Percentiles rank a stretch among this genome's conserved stretches.
Conservation (phyloP, 2,888 invertebrate species). For the Dimorphilus gyrociliatus region DNA sequence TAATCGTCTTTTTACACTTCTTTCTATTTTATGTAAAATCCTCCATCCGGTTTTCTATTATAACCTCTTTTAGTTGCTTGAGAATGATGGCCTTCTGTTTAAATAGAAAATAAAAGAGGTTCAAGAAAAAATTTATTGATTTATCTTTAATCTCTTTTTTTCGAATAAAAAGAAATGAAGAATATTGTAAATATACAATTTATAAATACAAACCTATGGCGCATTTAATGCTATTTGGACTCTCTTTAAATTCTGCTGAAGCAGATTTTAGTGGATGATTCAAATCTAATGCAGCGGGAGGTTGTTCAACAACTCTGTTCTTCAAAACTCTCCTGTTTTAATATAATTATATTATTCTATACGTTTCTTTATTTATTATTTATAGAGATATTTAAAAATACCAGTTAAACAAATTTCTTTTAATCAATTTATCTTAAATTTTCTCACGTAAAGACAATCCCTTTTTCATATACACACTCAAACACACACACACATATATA, state of each 20-base stretch:
- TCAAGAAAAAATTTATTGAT: not conserved
- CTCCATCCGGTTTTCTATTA: constrained; percentile 36
- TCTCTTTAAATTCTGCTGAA: constrained; percentile 21
- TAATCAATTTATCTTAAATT: too few species aligned
- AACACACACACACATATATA: too few species aligned
- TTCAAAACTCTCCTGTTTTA: constrained; percentile 29
- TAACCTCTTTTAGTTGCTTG: constrained; percentile 38
- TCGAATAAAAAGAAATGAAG: not conserved
- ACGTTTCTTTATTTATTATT: not conserved
- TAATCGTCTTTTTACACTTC: too few species aligned
- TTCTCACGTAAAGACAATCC: too few species aligned
- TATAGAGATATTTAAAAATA: too few species aligned
- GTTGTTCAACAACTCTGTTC: constrained; percentile 22
- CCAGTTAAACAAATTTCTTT: too few species aligned
- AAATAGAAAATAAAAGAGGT: constrained; percentile 15
- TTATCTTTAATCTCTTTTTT: constrained; percentile 1
- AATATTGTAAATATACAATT: not conserved
- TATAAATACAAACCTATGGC: constrained; percentile 26
- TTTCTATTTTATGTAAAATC: constrained; percentile 30
- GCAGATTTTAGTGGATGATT: constrained; percentile 28
- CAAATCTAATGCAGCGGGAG: constrained; percentile 17
- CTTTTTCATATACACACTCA: too few species aligned
- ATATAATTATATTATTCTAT: not conserved
- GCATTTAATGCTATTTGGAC: constrained; percentile 29
- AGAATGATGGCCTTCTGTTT: constrained; percentile 34